These are phyloP conservation scores for Patella caerulea DNA, from an alignment of 2,888 invertebrate genomes.

Conservation along the genomic window DNA sequence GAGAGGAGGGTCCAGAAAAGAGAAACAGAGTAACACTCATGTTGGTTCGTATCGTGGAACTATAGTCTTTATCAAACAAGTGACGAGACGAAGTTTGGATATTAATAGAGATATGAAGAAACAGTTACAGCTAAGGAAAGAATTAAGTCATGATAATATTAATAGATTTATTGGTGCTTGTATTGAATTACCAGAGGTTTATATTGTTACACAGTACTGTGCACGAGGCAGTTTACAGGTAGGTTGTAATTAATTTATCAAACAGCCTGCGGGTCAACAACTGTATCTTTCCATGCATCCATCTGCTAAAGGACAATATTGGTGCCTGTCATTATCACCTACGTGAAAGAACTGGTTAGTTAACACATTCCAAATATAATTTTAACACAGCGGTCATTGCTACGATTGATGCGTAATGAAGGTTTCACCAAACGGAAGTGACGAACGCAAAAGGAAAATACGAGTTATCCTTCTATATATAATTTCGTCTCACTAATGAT, in stretches of 20 bases:
- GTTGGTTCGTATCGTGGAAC: constrained; percentile 66
- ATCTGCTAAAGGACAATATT: too few relatives aligned
- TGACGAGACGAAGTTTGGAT: constrained; percentile 60
- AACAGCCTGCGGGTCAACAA: too few relatives aligned
- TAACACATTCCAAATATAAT: too few relatives aligned
- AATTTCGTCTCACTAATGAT: too few relatives aligned
- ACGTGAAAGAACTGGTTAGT: too few relatives aligned
- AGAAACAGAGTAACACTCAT: constrained; percentile 36
- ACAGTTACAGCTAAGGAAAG: constrained; percentile 67
- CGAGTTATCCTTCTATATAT: too few relatives aligned
- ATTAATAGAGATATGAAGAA: constrained; percentile 66
- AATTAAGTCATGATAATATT: constrained; percentile 69
- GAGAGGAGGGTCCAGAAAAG: constrained; percentile 20
- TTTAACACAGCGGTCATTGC: too few relatives aligned
- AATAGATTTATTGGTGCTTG: constrained; percentile 70
- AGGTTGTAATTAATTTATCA: constrained; percentile 14
- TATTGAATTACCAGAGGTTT: constrained; percentile 65
- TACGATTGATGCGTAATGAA: too few relatives aligned
- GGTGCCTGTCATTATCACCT: too few relatives aligned
- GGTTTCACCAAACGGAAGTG: too few relatives aligned
- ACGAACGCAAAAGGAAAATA: too few relatives aligned
- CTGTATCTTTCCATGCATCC: too few relatives aligned
- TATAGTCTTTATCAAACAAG: constrained; percentile 86
- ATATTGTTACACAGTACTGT: constrained; percentile 68
- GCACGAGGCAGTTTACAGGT: constrained; percentile 67